Conservation (phyloP, 2,888 invertebrate species). For the Cacoxenus indagator region DNA sequence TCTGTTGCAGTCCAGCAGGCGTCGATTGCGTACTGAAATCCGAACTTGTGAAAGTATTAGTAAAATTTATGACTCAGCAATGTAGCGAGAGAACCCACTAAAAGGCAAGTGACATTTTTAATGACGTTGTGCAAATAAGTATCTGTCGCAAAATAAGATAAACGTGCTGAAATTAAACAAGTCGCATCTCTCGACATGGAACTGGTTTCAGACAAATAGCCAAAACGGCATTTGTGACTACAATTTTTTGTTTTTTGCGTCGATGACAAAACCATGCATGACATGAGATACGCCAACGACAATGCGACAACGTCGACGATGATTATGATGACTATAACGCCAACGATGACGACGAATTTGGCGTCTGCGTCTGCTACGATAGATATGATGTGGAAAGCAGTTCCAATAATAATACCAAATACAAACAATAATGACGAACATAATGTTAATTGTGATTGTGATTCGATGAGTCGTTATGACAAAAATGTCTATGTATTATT, state of each 20-base stretch:
- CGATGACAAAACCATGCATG: conserved; percentile 12
- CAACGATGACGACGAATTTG: conserved; percentile 2
- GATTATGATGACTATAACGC: not conserved
- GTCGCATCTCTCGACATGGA: not conserved
- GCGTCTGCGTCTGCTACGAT: not conserved
- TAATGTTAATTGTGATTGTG: conserved; percentile 52
- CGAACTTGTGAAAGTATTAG: no score
- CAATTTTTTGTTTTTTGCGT: conserved; percentile 1
- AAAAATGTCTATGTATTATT: not conserved
- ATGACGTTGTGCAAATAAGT: no score
- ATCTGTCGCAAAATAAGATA: conserved; percentile 1
- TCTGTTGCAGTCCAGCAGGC: no score
- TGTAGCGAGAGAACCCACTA: no score
- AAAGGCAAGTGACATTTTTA: no score
- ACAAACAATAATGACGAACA: conserved; percentile 55
- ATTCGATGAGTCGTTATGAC: conserved; percentile 45
- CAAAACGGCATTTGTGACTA: not conserved
- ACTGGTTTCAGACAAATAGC: not conserved
- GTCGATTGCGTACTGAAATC: no score
- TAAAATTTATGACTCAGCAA: no score
- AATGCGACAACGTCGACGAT: not conserved
- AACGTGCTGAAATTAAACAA: conserved; percentile 13
- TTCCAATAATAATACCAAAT: not conserved
- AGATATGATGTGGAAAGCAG: not conserved
- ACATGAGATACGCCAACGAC: conserved; percentile 6